A percentile compares a stretch with the other conserved stretches of the same genome.
These are phyloP conservation scores for Venustaconcha ellipsiformis DNA, from an alignment of 1,140 invertebrate genomes.

Conservation along the genomic window DNA sequence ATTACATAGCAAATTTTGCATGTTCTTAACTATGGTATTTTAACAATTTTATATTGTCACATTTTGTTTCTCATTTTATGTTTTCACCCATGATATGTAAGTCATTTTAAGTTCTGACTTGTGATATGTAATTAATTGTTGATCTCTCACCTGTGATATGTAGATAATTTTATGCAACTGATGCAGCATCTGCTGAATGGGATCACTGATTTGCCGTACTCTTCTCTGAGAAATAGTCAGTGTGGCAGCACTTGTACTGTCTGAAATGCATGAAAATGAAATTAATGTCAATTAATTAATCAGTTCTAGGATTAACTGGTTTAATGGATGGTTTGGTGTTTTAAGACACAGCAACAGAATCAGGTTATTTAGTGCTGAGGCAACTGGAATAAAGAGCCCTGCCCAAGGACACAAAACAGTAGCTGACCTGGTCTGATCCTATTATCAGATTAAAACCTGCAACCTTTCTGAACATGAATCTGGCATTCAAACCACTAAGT, in stretches of 20 bases:
- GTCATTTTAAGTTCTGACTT: neutral
- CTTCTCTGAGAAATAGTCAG: slow-evolving; percentile 66
- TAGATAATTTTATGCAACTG: slow-evolving; percentile 69
- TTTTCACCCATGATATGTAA: too few relatives aligned
- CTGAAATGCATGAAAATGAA: slow-evolving; percentile 33
- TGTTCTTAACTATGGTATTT: slow-evolving; percentile 60
- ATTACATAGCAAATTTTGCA: too few relatives aligned
- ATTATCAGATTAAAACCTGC: too few relatives aligned
- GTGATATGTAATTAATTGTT: neutral
- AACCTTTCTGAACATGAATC: too few relatives aligned
- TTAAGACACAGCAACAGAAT: neutral
- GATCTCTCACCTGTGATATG: slow-evolving; percentile 60
- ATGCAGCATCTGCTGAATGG: slow-evolving; percentile 66
- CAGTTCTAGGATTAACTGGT: neutral
- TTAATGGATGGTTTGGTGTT: neutral
- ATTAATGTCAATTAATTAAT: neutral
- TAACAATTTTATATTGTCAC: slow-evolving; percentile 64
- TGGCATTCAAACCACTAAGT: too few relatives aligned
- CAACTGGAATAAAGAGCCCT: too few relatives aligned
- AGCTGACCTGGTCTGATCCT: too few relatives aligned
- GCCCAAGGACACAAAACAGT: too few relatives aligned
- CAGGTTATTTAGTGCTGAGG: too few relatives aligned
- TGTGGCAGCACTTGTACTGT: slow-evolving; percentile 60
- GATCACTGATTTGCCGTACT: slow-evolving; percentile 67
- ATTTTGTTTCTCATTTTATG: too few relatives aligned